A percentile compares a stretch with the other conserved stretches of the same genome.
These are phyloP conservation scores for Platygyra sinensis DNA, from an alignment of 64 coral and sea anemone species.

Conservation along the genomic window DNA sequence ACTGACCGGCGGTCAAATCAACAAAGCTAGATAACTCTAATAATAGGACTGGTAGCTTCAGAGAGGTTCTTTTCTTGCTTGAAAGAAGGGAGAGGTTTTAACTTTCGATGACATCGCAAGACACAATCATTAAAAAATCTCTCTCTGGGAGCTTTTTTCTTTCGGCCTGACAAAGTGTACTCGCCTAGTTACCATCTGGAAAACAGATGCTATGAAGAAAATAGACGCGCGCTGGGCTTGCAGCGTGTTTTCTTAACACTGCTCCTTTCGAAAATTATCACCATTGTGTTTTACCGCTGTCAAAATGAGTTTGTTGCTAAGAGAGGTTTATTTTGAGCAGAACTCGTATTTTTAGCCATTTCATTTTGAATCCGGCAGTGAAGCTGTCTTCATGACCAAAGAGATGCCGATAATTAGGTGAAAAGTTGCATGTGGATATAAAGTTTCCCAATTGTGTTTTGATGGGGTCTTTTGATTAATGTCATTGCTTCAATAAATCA, in stretches of 20 bases:
- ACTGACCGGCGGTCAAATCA: background rate
- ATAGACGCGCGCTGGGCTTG: background rate
- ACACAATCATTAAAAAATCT: background rate
- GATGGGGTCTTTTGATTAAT: too few relatives aligned
- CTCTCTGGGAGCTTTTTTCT: background rate
- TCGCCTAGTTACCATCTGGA: conserved; percentile 4
- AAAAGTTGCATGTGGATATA: too few relatives aligned
- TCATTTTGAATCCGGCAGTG: conserved; percentile 8
- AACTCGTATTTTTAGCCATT: background rate
- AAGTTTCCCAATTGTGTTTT: too few relatives aligned
- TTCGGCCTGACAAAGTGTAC: background rate
- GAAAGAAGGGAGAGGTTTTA: background rate
- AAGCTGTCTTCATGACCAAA: background rate
- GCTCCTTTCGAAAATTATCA: background rate
- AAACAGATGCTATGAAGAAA: conserved; percentile 35
- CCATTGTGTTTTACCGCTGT: conserved; percentile 2
- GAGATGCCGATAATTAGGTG: background rate
- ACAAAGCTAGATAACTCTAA: conserved; percentile 8
- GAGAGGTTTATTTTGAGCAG: background rate
- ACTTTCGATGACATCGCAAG: background rate
- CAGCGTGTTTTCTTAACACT: conserved; percentile 21
- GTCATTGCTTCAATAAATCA: too few relatives aligned
- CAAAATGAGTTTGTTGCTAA: conserved; percentile 22
- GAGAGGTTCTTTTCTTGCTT: background rate
- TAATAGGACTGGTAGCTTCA: background rate